phyloP scores from a whole-genome alignment of 2,797 vertebrate genomes.

The Chrosomus eos region DNA sequence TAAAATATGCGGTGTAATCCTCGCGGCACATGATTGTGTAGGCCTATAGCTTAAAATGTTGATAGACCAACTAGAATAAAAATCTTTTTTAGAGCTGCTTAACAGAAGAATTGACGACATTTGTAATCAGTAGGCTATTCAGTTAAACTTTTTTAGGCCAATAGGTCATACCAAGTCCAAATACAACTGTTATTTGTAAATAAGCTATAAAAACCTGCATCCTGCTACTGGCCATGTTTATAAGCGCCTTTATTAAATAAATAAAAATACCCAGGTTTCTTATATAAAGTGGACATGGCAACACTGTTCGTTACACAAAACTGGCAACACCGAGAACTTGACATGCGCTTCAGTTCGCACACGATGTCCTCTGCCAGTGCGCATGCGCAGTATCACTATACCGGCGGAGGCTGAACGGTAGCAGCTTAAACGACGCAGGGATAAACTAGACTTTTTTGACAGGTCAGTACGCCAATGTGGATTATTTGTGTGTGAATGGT shows the following conservation, averaged over 20 bases:
- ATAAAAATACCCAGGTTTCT: not conserved
- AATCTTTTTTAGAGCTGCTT: not conserved
- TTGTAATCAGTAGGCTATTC: not conserved
- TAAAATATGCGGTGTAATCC: too few relatives aligned
- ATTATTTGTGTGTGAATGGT: not conserved
- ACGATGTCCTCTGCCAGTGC: slow-evolving; percentile 28
- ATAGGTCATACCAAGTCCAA: not conserved
- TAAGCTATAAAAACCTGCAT: not conserved
- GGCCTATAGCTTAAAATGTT: too few relatives aligned
- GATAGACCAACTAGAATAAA: too few relatives aligned
- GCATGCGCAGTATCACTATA: slow-evolving; percentile 76
- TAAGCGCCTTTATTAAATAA: not conserved
- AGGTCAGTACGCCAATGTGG: slow-evolving; percentile 68
- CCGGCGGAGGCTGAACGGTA: slow-evolving; percentile 75
- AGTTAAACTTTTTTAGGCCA: not conserved
- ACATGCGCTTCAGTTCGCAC: slow-evolving; percentile 47
- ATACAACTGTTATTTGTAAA: not conserved
- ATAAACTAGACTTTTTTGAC: slow-evolving; percentile 75
- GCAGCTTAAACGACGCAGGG: slow-evolving; percentile 74
- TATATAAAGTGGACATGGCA: slow-evolving; percentile 2
- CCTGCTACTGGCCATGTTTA: not conserved
- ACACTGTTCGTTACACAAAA: slow-evolving; percentile 11
- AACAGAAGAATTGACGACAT: not conserved
- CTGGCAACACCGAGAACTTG: slow-evolving; percentile 30
- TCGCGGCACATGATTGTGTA: too few relatives aligned